phyloP scores from a whole-genome alignment of 30 jellyfish, hydroid and myxozoan genomes.

The Aurelia sp. region DNA sequence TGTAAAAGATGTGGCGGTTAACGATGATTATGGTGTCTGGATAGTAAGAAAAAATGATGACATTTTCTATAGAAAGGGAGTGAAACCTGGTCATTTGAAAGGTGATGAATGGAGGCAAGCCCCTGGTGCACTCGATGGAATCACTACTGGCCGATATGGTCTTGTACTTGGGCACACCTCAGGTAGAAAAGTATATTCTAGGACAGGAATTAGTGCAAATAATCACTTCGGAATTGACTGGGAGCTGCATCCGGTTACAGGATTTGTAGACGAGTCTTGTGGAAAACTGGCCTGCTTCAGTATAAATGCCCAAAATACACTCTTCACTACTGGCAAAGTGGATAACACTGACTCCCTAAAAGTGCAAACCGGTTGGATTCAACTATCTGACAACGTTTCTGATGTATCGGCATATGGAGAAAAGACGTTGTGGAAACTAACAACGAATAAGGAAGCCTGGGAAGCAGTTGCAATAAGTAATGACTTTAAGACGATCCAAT shows the following conservation, averaged over 20 bases:
- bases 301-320: background rate
- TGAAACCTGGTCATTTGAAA: slow-evolving; percentile 5
- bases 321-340: slow-evolving; percentile 26
- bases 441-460: slow-evolving; percentile 31
- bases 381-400: background rate
- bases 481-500: slow-evolving; percentile 10
- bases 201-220: slow-evolving; percentile 11
- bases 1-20: slow-evolving; percentile 5
- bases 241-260: background rate
- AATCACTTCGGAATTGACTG: slow-evolving; percentile 21
- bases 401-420: slow-evolving; percentile 47
- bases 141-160: slow-evolving; percentile 47
- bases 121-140: background rate
- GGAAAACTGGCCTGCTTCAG: slow-evolving; percentile 22
- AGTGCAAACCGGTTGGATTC: slow-evolving; percentile 18
- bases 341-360: slow-evolving; percentile 27
- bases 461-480: slow-evolving; percentile 46
- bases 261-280: slow-evolving; percentile 13
- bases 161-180: slow-evolving; percentile 32
- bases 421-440: slow-evolving; percentile 40
- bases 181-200: background rate
- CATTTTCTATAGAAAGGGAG: slow-evolving; percentile 29
- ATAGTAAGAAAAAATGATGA: background rate
- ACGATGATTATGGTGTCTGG: slow-evolving; percentile 51
- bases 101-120: slow-evolving; percentile 24